phyloP scores from a whole-genome alignment of 2,888 invertebrate species.

The Tenthredo livida region DNA sequence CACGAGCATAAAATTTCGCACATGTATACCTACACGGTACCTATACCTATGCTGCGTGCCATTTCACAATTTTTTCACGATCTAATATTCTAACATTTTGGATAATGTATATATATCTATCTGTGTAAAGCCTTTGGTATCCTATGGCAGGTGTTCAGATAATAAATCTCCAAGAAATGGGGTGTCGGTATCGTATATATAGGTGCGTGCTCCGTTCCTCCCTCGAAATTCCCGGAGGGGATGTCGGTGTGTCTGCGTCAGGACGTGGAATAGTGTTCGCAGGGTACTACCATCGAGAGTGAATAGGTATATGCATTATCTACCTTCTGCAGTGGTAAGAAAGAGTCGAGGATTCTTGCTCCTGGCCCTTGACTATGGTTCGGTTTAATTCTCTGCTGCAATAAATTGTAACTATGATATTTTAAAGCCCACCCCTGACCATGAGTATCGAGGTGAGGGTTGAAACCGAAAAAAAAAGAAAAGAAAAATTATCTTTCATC shows the following conservation, averaged over 20 bases:
- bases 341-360: background rate
- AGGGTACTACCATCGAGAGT: background rate
- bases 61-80: background rate
- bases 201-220: conserved; percentile 33
- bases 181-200: conserved; percentile 60
- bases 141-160: conserved; percentile 48
- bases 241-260: background rate
- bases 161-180: conserved; percentile 66
- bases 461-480: background rate
- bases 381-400: background rate
- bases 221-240: conserved; percentile 60
- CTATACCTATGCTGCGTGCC: background rate
- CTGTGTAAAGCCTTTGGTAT: background rate
- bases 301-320: background rate
- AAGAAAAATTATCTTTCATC: background rate
- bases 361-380: background rate
- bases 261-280: conserved; percentile 22
- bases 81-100: background rate
- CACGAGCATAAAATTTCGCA: background rate
- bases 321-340: background rate
- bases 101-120: background rate
- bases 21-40: background rate
- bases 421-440: background rate
- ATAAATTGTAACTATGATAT: background rate
- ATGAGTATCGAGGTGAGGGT: background rate